Base-by-base conservation (phyloP, 2,113 vertebrate genomes). In the Gasterosteus nipponicus region DNA sequence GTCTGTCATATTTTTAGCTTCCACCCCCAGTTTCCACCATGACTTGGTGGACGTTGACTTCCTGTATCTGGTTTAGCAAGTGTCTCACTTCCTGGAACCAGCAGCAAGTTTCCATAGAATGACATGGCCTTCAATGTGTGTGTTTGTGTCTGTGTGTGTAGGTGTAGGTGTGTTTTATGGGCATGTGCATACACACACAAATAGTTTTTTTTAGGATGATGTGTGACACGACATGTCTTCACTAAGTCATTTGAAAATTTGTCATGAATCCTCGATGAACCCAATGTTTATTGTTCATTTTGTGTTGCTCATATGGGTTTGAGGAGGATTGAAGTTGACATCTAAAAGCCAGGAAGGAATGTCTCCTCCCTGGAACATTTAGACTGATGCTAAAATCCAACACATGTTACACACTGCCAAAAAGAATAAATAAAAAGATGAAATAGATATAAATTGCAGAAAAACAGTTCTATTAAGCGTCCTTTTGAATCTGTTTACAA, bases 1-100 rank as follows among this genome's bases (percentile, higher is more conserved):
- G 61, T 87, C 75, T 88, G 59, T 47, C 38, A 60, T 92, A 88
- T 90, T 89, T 59, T 85, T 87, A 85, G 80, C 80, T 75, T 82
- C 81, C 84, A 49, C 86, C 86, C 71, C 71, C 85, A 76, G 74
- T 89, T 91, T 88, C 82, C 89, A 88, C 84, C 61, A 78, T 89
- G 89, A 92, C 86, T 86, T 41, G 77, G 65, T 69, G 75, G 59
- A 68, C 41, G 47, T 81, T 68, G 22, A 75, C 86, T 91, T 91
- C 87, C 88, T 90, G 86, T 88, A 74, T 90, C 63, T 83, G 82
- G 69, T 73, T 77, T 77, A 60, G 72, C 68, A 35, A 75, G 31
- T 16, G 10, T 19, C 71, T 69, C 56, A 83, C 74, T 84, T 86
- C 80, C 69, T 84, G 57, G 64, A 83, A 71, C 61, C 31, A 67